A percentile compares a stretch with the other conserved stretches of the same genome.
Evolutionary conservation across 2,888 invertebrate genomes (phyloP).

Genomic region (Acrobasis suavella): DNA sequence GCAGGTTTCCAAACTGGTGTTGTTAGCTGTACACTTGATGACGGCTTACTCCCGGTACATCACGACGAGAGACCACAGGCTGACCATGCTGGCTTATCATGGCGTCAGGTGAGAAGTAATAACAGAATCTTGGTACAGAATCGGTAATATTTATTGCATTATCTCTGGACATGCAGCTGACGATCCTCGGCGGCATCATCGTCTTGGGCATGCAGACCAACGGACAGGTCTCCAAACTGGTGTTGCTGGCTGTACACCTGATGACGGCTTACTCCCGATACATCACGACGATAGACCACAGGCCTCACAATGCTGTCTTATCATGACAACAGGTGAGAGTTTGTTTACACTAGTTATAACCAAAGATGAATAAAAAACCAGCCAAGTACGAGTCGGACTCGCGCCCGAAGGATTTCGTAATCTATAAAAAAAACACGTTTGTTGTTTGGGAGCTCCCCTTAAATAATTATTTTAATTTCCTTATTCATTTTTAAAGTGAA

Average conservation of each 20-base stretch:
- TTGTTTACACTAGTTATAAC: no score
- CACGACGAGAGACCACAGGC: constrained; percentile 81
- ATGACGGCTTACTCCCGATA: constrained; percentile 85
- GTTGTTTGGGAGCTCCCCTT: no score
- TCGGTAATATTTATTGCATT: no score
- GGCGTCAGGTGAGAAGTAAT: constrained; percentile 87
- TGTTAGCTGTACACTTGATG: constrained; percentile 80
- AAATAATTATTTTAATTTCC: no score
- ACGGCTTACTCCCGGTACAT: constrained; percentile 85
- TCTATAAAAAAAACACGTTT: no score
- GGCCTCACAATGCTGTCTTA: constrained; percentile 85
- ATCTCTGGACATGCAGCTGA: constrained; percentile 39
- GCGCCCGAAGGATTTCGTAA: no score
- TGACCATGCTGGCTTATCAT: constrained; percentile 85
- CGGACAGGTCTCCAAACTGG: constrained; percentile 76
- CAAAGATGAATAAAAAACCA: no score
- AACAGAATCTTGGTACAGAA: not conserved
- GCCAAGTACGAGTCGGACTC: no score
- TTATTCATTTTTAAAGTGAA: no score
- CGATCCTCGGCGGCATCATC: constrained; percentile 84
- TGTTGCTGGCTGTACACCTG: constrained; percentile 80
- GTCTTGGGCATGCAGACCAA: constrained; percentile 84
- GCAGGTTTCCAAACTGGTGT: constrained; percentile 76
- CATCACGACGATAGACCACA: constrained; percentile 81
- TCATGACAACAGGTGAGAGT: constrained; percentile 88